These are phyloP conservation scores for Megalonaias nervosa DNA, from an alignment of 1,140 invertebrate genomes.

Conservation along the genomic window DNA sequence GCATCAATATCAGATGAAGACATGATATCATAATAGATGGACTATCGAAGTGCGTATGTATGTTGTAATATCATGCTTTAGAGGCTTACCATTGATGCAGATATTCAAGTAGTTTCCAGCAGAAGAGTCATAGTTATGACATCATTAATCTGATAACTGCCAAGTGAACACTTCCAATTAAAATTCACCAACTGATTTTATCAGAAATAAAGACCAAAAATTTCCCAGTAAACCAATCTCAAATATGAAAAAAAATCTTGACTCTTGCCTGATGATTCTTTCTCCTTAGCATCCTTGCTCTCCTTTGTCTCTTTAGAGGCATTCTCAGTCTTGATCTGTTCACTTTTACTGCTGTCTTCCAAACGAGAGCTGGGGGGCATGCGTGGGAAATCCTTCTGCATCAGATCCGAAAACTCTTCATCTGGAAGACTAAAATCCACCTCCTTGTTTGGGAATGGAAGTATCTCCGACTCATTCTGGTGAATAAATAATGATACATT, in stretches of 20 bases:
- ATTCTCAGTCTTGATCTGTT: conserved; percentile 27
- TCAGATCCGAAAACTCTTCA: conserved; percentile 75
- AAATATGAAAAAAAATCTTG: neutral
- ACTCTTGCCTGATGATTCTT: neutral
- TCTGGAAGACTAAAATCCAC: conserved; percentile 80
- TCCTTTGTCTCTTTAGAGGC: conserved; percentile 6
- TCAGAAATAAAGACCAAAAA: neutral
- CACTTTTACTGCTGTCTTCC: conserved; percentile 8
- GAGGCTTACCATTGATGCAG: too few relatives aligned
- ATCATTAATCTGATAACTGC: too few relatives aligned
- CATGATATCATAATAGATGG: too few relatives aligned
- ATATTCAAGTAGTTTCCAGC: too few relatives aligned
- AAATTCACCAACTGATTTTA: neutral
- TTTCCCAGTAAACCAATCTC: neutral
- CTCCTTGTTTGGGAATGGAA: conserved; percentile 84
- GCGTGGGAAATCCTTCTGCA: conserved; percentile 67
- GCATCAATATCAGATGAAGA: too few relatives aligned
- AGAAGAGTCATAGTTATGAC: too few relatives aligned
- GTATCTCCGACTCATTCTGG: conserved; percentile 84
- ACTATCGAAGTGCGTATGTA: too few relatives aligned
- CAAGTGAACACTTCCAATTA: too few relatives aligned
- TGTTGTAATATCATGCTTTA: too few relatives aligned
- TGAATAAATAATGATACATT: conserved; percentile 45
- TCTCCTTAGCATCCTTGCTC: neutral
- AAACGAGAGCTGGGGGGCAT: conserved; percentile 5